Percentiles rank a stretch among this genome's conserved stretches.
Conservation (phyloP, 2,797 vertebrate species). For the Odontamblyopus rebecca region DNA sequence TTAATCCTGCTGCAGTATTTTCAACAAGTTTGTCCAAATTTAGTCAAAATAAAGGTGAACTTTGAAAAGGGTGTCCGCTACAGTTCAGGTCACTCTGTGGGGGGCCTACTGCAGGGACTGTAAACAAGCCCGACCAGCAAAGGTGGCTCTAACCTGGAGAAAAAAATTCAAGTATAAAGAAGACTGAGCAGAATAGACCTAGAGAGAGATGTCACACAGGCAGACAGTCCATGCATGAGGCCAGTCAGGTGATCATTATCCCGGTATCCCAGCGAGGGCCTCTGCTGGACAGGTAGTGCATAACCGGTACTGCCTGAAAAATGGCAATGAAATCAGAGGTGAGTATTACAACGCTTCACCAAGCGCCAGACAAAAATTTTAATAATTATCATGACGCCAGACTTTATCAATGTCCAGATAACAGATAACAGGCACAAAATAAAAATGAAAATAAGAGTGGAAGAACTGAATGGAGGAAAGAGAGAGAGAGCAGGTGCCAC, state of each 20-base stretch:
- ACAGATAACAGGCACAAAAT: not conserved
- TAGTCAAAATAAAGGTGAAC: slow-evolving; percentile 1
- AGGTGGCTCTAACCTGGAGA: not conserved
- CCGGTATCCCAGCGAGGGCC: slow-evolving; percentile 9
- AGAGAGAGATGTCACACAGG: not conserved
- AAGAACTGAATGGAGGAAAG: not conserved
- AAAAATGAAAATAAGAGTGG: slow-evolving; percentile 7
- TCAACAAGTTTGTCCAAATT: slow-evolving; percentile 7
- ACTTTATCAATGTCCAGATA: not conserved
- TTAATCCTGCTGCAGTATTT: not conserved
- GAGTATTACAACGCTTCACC: not conserved
- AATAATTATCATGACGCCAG: slow-evolving; percentile 1
- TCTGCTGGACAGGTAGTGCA: slow-evolving; percentile 27
- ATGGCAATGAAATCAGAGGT: not conserved
- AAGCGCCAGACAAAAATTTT: slow-evolving; percentile 1
- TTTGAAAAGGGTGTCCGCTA: not conserved
- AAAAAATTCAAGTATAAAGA: not conserved
- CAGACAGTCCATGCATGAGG: not conserved
- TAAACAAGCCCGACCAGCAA: not conserved
- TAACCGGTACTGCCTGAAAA: not conserved
- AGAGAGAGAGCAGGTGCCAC: slow-evolving; percentile 1
- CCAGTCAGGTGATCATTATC: slow-evolving; percentile 1
- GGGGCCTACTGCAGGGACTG: not conserved
- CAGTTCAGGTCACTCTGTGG: not conserved
- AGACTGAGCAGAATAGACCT: not conserved